These are phyloP conservation scores for Julus scandinavius DNA, from an alignment of 2,888 invertebrate genomes.

Conservation along the genomic window DNA sequence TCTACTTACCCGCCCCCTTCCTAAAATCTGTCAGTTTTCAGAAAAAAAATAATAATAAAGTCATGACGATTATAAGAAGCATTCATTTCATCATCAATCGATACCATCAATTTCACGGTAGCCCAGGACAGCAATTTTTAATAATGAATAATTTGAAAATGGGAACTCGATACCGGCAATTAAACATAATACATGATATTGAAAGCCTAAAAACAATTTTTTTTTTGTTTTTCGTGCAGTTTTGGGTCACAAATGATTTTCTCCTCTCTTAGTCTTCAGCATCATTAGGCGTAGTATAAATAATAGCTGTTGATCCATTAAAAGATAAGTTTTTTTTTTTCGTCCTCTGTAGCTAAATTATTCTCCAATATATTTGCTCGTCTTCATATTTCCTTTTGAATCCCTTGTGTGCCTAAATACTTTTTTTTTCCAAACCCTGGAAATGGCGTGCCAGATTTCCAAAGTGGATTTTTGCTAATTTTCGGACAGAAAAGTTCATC, in stretches of 20 bases:
- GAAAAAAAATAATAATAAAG: not conserved
- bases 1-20: not conserved
- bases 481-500: not conserved
- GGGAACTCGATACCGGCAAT: slow-evolving; percentile 39
- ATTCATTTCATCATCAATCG: slow-evolving; percentile 25
- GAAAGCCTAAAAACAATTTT: not conserved
- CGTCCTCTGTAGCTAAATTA: not conserved
- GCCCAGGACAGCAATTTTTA: slow-evolving; percentile 43
- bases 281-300: slow-evolving; percentile 15
- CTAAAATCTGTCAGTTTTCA: slow-evolving; percentile 14
- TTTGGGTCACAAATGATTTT: slow-evolving; percentile 19
- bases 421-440: slow-evolving; percentile 21
- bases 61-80: not conserved
- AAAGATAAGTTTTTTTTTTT: slow-evolving; percentile 7
- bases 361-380: slow-evolving; percentile 14
- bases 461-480: slow-evolving; percentile 1
- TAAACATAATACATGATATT: slow-evolving; percentile 31
- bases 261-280: not conserved
- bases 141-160: slow-evolving; percentile 35
- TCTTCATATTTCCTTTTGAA: slow-evolving; percentile 9
- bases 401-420: not conserved
- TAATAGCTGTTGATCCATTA: slow-evolving; percentile 38
- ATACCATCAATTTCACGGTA: slow-evolving; percentile 5
- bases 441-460: slow-evolving; percentile 43
- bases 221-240: not conserved